phyloP scores from a whole-genome alignment of 64 coral and sea anemone species.

The Platygyra sinensis region DNA sequence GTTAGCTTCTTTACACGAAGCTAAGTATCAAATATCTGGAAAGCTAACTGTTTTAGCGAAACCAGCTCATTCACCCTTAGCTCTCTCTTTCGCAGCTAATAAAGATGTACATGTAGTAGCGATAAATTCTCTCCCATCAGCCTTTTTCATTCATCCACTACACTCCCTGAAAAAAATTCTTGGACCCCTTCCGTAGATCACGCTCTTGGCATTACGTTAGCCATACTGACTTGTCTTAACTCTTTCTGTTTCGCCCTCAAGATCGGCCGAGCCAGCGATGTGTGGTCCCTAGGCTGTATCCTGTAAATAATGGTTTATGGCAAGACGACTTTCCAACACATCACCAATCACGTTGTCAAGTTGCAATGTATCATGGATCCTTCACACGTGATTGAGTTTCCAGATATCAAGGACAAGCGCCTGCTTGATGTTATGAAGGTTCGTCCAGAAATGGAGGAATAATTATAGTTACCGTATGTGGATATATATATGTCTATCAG shows the following conservation, averaged over 20 bases:
- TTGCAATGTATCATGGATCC: slow-evolving; percentile 93
- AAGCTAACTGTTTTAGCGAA: no score
- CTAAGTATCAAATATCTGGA: no score
- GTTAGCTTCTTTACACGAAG: no score
- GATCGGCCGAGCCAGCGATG: slow-evolving; percentile 96
- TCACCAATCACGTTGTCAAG: slow-evolving; percentile 87
- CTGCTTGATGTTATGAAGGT: slow-evolving; percentile 95
- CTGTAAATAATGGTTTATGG: slow-evolving; percentile 98
- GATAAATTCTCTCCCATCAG: no score
- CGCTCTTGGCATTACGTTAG: no score
- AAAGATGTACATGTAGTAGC: no score
- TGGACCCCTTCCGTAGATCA: no score
- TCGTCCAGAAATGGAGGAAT: neutral
- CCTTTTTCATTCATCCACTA: no score
- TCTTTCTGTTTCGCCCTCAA: neutral
- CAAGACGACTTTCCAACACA: slow-evolving; percentile 94
- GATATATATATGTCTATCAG: neutral
- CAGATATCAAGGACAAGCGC: slow-evolving; percentile 67
- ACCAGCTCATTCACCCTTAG: no score
- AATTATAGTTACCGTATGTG: no score
- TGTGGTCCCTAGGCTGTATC: slow-evolving; percentile 96
- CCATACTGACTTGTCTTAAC: neutral
- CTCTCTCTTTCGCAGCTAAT: no score
- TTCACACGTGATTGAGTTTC: slow-evolving; percentile 86
- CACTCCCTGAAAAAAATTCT: no score